A percentile compares a stretch with the other conserved stretches of the same genome.
Conservation (phyloP, 2,797 vertebrate species). For the Acanthurus lineatus region DNA sequence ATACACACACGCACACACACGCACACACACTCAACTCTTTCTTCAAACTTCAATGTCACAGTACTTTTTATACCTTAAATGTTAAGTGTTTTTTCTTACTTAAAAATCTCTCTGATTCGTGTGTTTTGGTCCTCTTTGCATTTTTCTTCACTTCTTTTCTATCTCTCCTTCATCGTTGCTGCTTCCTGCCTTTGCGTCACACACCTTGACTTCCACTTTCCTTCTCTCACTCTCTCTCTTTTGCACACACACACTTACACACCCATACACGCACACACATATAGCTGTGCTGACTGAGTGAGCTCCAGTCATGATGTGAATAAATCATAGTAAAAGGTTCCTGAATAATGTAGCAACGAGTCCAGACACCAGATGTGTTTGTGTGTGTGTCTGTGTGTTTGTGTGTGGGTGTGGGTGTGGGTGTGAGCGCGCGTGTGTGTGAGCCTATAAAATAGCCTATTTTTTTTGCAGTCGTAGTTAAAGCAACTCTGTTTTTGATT, state of each 20-base stretch:
- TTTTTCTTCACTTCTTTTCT: conserved; percentile 16
- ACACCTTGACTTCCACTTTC: conserved; percentile 48
- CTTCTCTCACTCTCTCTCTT: not conserved
- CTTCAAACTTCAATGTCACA: not conserved
- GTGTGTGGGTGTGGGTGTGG: conserved; percentile 51
- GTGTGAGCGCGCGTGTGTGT: conserved; percentile 26
- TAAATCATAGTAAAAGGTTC: conserved; percentile 82
- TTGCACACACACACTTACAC: conserved; percentile 23
- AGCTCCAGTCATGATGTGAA: conserved; percentile 67
- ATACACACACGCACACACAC: conserved; percentile 19
- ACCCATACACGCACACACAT: conserved; percentile 37
- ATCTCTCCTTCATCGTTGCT: conserved; percentile 1
- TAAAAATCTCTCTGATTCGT: not conserved
- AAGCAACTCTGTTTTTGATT: conserved; percentile 53
- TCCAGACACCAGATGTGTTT: conserved; percentile 68
- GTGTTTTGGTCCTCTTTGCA: conserved; percentile 22
- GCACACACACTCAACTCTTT: not conserved
- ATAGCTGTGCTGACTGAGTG: conserved; percentile 54
- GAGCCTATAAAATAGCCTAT: conserved; percentile 7
- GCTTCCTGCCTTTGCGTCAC: conserved; percentile 37
- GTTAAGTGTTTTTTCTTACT: not conserved
- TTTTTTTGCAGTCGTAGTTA: conserved; percentile 37
- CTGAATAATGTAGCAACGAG: conserved; percentile 71
- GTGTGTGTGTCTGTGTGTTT: conserved; percentile 43
- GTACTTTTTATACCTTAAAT: not conserved